Evolutionary conservation across 1,140 invertebrate genomes (phyloP), one percentile per base, ranked within the genome.

Genomic region (Brachionus rotundiformis): DNA sequence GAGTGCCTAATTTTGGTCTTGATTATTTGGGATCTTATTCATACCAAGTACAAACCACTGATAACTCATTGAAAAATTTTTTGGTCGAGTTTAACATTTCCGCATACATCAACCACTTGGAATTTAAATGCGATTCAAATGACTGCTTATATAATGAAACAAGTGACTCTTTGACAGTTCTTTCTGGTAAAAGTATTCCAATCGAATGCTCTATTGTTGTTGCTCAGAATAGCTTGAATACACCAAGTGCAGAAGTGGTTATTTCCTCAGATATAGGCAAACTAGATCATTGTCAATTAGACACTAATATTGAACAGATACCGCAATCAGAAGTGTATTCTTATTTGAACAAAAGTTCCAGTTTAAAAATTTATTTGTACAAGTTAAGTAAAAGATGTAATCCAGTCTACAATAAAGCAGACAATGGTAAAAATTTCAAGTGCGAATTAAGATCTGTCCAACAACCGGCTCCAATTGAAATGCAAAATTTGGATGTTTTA

Each of bases 51-150:
- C 11, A 25, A 36, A 5, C n/a, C n/a, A n/a, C 33, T 25, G 4
- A 19, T n/a, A 59, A 44, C n/a, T n/a, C 16, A 19, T 16, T 59
- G 13, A 33, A 79, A 25, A 63, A 39, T 54, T n/a, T 33, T 41
- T 25, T 33, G 31, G 76, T 79, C 8, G 44, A 79, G 11, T 79
- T 23, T 25, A 79, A 79, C 27, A 59, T 63, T 33, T 59, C 76
- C 0, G 36, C 76, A 23, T 54, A 31, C 36, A 63, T 59, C 3
- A 54, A 54, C 13, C 47, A 36, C 11, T 16, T 79, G 6, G 47
- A 79, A 11, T 79, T 79, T 16, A 36, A 16, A 59, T 79, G 76
- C 47, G 29, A 44, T 47, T 44, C 47, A 10, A 25, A 25, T 41
- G 31, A 23, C 36, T 79, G 76, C 27, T 33, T 77, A 23, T n/a